Conservation (phyloP, 2,888 invertebrate species). For the Chrysolina oricalcia region DNA sequence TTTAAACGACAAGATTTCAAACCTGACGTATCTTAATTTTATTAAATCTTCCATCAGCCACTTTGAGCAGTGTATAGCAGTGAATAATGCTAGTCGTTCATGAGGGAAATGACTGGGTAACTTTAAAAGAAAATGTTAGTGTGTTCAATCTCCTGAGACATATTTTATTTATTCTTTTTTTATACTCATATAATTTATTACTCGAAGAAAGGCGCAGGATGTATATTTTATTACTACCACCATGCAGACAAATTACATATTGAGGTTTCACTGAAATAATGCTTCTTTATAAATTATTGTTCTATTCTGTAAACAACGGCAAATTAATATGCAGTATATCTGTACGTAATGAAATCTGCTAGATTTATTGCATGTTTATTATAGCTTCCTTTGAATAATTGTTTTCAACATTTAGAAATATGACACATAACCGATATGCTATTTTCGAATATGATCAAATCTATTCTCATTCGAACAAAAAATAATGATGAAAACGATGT, state of each 20-base stretch:
- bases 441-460: background rate
- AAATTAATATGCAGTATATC: slow-evolving; percentile 40
- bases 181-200: slow-evolving; percentile 46
- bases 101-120: slow-evolving; percentile 28
- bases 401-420: slow-evolving; percentile 11
- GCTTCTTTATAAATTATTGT: slow-evolving; percentile 44
- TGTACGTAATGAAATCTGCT: slow-evolving; percentile 30
- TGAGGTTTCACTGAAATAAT: slow-evolving; percentile 45
- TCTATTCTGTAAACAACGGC: slow-evolving; percentile 39
- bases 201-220: slow-evolving; percentile 48
- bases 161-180: slow-evolving; percentile 43
- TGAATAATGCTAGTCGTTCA: slow-evolving; percentile 19
- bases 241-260: slow-evolving; percentile 42
- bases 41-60: background rate
- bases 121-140: slow-evolving; percentile 36
- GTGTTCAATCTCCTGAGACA: slow-evolving; percentile 36
- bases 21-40: background rate
- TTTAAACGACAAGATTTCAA: too few species aligned
- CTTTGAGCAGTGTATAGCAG: slow-evolving; percentile 32
- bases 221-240: slow-evolving; percentile 49
- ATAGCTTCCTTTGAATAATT: slow-evolving; percentile 7
- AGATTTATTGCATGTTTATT: slow-evolving; percentile 33
- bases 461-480: too few species aligned
- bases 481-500: too few species aligned
- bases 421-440: background rate